Base-by-base conservation (phyloP, 2,797 vertebrate genomes). In the Propithecus deckenii region DNA sequence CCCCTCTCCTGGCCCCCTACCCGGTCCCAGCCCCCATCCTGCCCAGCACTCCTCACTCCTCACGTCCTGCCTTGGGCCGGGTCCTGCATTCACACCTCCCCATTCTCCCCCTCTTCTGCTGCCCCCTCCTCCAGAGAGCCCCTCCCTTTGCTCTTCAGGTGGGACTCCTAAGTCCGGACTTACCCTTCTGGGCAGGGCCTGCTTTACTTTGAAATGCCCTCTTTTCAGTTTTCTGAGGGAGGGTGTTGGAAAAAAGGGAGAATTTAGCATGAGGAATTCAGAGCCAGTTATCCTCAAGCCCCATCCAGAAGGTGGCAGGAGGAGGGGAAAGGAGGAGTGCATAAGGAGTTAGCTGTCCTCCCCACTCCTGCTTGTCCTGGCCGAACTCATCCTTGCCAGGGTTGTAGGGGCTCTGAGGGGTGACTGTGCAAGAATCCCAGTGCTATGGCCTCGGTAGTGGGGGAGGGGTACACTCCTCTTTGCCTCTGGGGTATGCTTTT, bases 11-110 rank as follows among this genome's bases (percentile, higher is more conserved):
- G 97, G 97, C 95, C 98, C 97, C 97, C 96, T 96, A 89, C 97
- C 94, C 86, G 4, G 93, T 92, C 97, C 97, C 93, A 97, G 96
- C 97, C 98, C 97, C 96, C 98, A 96, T 96, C 96, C 95, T 97
- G 94, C 97, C 94, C 92, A 87, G 80, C 2, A 4, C 43, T 78
- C 87, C 83, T 91, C 75, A 86, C 67, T 46, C 92, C 96, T 67
- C 32, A 67, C 17, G 63, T 67, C 85, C 83, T 10, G 76, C 91
- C 78, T 92, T 67, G 96, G 91, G 91, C 76, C 85, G 46, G 3
- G 15, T 57, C 81, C 80, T 86, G 41, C 63, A 41, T 97, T 97
- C 96, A 94, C 96, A 96, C 97, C 95, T 98, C 93, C 61, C 75
- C 72, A 52, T 48, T n/a, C 69, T 61, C 61, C 3, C 7, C 22